phyloP scores from a whole-genome alignment of 2,797 vertebrate species.

The Sebastes elongatus region DNA sequence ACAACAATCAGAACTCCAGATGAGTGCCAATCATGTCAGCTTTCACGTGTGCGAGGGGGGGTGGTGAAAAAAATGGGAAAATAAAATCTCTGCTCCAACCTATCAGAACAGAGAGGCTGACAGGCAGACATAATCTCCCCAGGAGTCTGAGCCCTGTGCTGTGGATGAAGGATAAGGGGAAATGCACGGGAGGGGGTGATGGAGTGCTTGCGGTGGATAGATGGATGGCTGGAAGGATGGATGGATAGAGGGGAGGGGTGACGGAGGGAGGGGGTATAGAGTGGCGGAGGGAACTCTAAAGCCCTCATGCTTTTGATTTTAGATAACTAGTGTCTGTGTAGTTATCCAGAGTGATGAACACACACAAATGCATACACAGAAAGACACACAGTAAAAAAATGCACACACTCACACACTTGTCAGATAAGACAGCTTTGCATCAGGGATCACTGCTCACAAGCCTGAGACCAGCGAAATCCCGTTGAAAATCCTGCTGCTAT shows the following conservation, averaged over 20 bases:
- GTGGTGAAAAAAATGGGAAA: slow-evolving; percentile 1
- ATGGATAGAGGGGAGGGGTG: slow-evolving; percentile 32
- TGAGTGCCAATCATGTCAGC: slow-evolving; percentile 72
- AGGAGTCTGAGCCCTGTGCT: slow-evolving; percentile 58
- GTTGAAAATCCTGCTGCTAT: slow-evolving; percentile 66
- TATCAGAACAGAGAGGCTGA: slow-evolving; percentile 66
- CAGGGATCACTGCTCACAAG: slow-evolving; percentile 68
- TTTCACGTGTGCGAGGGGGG: slow-evolving; percentile 35
- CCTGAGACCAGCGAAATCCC: slow-evolving; percentile 68
- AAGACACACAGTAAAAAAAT: background rate
- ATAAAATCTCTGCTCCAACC: slow-evolving; percentile 53
- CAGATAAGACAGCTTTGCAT: slow-evolving; percentile 74
- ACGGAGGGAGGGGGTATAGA: slow-evolving; percentile 8
- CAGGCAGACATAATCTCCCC: slow-evolving; percentile 75
- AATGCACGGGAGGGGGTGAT: slow-evolving; percentile 6
- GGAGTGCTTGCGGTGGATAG: slow-evolving; percentile 37
- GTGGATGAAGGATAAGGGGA: slow-evolving; percentile 61
- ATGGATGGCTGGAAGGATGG: slow-evolving; percentile 30
- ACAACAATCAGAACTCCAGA: slow-evolving; percentile 66
- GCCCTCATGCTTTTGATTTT: slow-evolving; percentile 52
- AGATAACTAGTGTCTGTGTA: slow-evolving; percentile 59
- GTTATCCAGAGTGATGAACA: slow-evolving; percentile 35
- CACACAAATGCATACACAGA: slow-evolving; percentile 15
- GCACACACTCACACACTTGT: slow-evolving; percentile 45
- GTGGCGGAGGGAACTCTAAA: slow-evolving; percentile 32